Evolutionary conservation across 1,140 invertebrate genomes (phyloP), one percentile per base, ranked within the genome.

Genomic region (Cydia pomonella): DNA sequence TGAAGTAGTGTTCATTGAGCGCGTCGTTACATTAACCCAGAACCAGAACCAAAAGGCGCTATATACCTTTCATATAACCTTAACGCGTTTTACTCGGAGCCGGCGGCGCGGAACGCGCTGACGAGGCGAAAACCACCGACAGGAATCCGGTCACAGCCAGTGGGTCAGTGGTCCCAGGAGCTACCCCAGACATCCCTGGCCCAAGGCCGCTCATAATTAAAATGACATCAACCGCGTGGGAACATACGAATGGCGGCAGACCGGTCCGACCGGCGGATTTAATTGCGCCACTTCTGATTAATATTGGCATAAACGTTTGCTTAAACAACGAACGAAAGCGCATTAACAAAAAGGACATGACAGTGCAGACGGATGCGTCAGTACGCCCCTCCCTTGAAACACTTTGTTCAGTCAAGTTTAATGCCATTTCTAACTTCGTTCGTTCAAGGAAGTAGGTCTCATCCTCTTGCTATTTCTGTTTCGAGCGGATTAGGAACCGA

Each of bases 141-240:
- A 74, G 80, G 83, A 84, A 81, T 77, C 82, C 83, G 82, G 83
- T 79, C 83, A 82, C 80, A 80, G 85, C 73, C 87, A 90, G 77
- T 90, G 82, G 87, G 88, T 90, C 90, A 92, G 79, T 82, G 87
- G 82, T 84, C 84, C 76, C 82, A 38, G 74, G 64, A 76, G 47
- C 77, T 72, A 82, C 81, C 80, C 76, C 78, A 79, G 81, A 79
- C 81, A 86, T 83, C 82, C 84, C 85, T 79, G 73, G 77, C 78
- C 76, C 81, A 90, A 88, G 85, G 84, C 82, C 84, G 79, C 81
- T 86, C 81, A 89, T 87, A 88, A 91, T 87, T 86, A 87, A 92
- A 89, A 87, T 86, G 87, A 90, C 90, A 89, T 91, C 86, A 91
- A 87, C 85, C 82, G 87, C 90, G 89, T 92, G 90, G 87, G 89